Conservation (phyloP, 2,888 invertebrate genomes). For the Eupithecia abbreviata region DNA sequence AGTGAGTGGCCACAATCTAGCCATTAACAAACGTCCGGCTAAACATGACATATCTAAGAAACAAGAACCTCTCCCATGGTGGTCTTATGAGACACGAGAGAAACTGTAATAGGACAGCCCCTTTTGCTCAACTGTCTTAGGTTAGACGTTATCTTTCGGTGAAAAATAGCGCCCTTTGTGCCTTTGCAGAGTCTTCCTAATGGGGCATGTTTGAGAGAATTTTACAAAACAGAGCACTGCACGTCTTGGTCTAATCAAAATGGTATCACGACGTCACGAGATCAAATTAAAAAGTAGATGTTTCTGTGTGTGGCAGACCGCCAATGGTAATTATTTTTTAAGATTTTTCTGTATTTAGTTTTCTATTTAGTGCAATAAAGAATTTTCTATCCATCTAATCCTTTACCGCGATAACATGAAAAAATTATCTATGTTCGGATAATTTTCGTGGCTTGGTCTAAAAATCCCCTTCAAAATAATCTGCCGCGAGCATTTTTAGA, state of each 20-base stretch:
- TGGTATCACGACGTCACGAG: neutral
- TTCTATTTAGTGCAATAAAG: no score
- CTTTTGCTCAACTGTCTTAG: constrained; percentile 71
- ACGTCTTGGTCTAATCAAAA: neutral
- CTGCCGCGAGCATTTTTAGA: no score
- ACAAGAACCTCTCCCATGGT: constrained; percentile 70
- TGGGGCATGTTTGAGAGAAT: constrained; percentile 35
- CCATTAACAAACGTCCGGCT: constrained; percentile 73
- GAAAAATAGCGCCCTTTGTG: constrained; percentile 79
- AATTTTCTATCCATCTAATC: no score
- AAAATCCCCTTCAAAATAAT: no score
- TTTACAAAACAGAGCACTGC: neutral
- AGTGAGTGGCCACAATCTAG: constrained; percentile 57
- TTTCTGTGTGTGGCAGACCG: no score
- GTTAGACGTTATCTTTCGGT: constrained; percentile 71
- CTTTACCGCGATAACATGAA: no score
- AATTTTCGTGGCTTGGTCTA: no score
- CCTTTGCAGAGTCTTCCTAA: constrained; percentile 52
- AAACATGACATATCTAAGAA: constrained; percentile 69
- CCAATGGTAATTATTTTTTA: no score
- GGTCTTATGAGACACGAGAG: constrained; percentile 68
- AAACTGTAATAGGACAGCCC: constrained; percentile 76
- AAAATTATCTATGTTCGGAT: no score
- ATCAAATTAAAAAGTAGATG: neutral
- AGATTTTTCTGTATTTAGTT: no score